Base-by-base conservation (phyloP, 2,113 vertebrate species). In the Casuarius casuarius region DNA sequence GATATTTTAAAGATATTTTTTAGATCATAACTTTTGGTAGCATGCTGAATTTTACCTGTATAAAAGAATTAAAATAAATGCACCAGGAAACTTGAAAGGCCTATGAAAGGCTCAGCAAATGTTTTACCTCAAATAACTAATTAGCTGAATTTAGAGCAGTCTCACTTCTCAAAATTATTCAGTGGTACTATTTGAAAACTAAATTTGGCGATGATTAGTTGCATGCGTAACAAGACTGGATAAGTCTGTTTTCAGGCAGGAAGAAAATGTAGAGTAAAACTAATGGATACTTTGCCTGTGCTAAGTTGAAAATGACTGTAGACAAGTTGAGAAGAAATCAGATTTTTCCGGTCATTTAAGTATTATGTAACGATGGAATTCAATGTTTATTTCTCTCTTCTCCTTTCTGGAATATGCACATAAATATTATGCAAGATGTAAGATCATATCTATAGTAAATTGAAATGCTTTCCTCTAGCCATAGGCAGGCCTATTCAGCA, bases 271-370 rank as follows among this genome's bases (percentile, higher is more conserved):
- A 21, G 74, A 81, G 65, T 74, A 81, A 77, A n/a, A 42, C 12
- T 65, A 75, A 83, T 22, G 5, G 22, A 28, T 25, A 58, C 1
- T 61, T 94, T 42, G 12, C 26, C 38, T 54, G 1, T 65, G 15
- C 11, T 12, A 77, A 61, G 26, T 35, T 81, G 59, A 70, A 90
- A 78, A 61, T 70, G 1, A 87, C 28, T n/a, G 8, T 35, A 5
- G 8, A 13, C 0, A 3, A 65, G 7, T 26, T 46, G 44, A 73
- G 38, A 84, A 58, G 84, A 25, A 19, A 0, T 1, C 4, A 48
- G 14, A 28, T 40, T 72, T 73, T 3, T 72, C 44, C 44, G 33
- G 20, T 13, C 44, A 2, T 63, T 68, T 4, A 65, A 59, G 5
- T 10, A 49, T 73, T 73, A 51, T 20, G n/a, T 46, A 68, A 46